Evolutionary conservation across 2,888 invertebrate species (phyloP).

Genomic region (Hetaerina titia): DNA sequence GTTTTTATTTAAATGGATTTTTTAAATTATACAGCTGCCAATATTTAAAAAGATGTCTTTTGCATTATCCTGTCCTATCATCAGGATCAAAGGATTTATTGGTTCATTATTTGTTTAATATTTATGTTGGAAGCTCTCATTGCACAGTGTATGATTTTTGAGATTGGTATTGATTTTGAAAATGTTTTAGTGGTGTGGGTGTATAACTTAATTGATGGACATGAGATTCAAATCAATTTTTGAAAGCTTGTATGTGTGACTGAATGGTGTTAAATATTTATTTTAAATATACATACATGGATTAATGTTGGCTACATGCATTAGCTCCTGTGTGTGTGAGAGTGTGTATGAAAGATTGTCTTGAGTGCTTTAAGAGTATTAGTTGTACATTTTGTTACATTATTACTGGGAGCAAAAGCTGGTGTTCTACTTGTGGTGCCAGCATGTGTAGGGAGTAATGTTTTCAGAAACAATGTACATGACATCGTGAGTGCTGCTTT

Average conservation of each 20-base stretch:
- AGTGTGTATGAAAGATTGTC: conserved; percentile 3
- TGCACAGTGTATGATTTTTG: conserved; percentile 67
- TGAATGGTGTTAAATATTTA: conserved; percentile 67
- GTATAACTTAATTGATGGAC: conserved; percentile 62
- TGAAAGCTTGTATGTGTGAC: conserved; percentile 66
- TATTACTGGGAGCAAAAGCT: conserved; percentile 62
- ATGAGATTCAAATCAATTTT: conserved; percentile 56
- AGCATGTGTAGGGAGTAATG: conserved; percentile 64
- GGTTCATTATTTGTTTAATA: conserved; percentile 49
- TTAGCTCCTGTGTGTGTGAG: conserved; percentile 64
- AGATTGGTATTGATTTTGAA: conserved; percentile 67
- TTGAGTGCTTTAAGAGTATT: conserved; percentile 54
- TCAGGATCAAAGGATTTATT: conserved; percentile 38
- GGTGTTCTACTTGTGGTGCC: conserved; percentile 54
- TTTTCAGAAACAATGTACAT: conserved; percentile 62
- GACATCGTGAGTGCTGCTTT: conserved; percentile 63
- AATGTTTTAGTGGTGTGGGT: conserved; percentile 67
- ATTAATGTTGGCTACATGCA: conserved; percentile 67
- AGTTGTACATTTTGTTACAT: conserved; percentile 64
- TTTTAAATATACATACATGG: conserved; percentile 67
- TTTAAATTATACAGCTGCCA: background rate
- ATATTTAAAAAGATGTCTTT: conserved; percentile 16
- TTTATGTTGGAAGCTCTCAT: conserved; percentile 60
- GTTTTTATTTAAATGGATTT: background rate
- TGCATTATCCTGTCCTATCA: conserved; percentile 56